These are phyloP conservation scores for Myodes glareolus DNA, from an alignment of 2,113 vertebrate species.

Conservation along the genomic window DNA sequence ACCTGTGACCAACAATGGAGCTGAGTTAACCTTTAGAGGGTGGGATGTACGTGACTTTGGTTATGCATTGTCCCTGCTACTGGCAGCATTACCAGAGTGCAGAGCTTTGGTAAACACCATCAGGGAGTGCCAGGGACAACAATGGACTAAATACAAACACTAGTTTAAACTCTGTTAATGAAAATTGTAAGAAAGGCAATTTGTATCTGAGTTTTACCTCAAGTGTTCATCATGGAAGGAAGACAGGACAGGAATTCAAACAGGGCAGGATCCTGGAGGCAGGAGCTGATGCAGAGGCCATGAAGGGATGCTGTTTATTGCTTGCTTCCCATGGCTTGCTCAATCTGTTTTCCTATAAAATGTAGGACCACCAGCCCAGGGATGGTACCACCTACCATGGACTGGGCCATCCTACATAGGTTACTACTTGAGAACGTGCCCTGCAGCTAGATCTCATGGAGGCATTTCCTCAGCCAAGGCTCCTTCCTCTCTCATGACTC, in stretches of 20 bases:
- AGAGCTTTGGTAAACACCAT: too few relatives aligned
- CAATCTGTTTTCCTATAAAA: not conserved
- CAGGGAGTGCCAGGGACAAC: too few relatives aligned
- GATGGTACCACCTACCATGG: not conserved
- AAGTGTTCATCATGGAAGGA: not conserved
- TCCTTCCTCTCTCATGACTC: not conserved
- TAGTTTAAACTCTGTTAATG: too few relatives aligned
- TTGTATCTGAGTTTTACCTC: too few relatives aligned
- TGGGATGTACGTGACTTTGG: too few relatives aligned
- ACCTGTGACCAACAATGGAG: too few relatives aligned
- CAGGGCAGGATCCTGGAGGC: not conserved
- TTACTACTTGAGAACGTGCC: not conserved
- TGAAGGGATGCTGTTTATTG: not conserved
- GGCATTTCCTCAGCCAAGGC: not conserved
- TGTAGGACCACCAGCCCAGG: not conserved
- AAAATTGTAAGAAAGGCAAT: too few relatives aligned
- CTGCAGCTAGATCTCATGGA: not conserved
- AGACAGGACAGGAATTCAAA: not conserved
- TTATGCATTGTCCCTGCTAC: too few relatives aligned
- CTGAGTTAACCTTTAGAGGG: too few relatives aligned
- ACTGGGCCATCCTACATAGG: not conserved
- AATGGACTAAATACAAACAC: too few relatives aligned
- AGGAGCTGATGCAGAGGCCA: not conserved
- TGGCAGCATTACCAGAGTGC: too few relatives aligned
- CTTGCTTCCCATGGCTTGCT: not conserved